Percentiles rank a stretch among this genome's conserved stretches.
Evolutionary conservation across 2,113 vertebrate species (phyloP).

Genomic region (Notothenia coriiceps): DNA sequence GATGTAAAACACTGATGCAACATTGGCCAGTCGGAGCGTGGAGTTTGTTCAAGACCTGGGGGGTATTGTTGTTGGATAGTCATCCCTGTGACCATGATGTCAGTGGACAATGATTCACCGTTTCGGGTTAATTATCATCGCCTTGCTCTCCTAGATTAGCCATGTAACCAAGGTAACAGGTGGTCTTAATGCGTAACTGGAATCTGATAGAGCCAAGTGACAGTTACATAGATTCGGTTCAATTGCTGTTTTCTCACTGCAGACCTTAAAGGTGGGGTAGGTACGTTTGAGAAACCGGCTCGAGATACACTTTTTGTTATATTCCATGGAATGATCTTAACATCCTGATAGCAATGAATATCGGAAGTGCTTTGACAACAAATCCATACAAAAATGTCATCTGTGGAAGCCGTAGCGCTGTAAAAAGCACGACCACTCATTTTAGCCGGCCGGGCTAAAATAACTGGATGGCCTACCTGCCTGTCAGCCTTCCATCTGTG

Average conservation of each 20-base stretch:
- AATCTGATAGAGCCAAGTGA: constrained; percentile 16
- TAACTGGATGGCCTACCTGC: too few species aligned
- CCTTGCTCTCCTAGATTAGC: constrained; percentile 37
- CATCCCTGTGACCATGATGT: constrained; percentile 65
- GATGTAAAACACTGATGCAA: constrained; percentile 46
- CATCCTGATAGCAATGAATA: too few species aligned
- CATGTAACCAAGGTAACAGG: constrained; percentile 59
- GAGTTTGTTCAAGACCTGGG: constrained; percentile 57
- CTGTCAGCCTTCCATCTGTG: too few species aligned
- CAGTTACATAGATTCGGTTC: background rate
- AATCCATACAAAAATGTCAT: too few species aligned
- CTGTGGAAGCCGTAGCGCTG: too few species aligned
- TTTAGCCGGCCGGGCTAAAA: too few species aligned
- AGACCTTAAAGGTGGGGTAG: background rate
- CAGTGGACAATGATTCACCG: constrained; percentile 77
- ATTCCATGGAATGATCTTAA: too few species aligned
- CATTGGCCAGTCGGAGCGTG: constrained; percentile 33
- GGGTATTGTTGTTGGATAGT: constrained; percentile 59
- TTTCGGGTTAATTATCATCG: constrained; percentile 76
- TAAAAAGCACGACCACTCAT: too few species aligned
- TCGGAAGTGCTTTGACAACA: too few species aligned
- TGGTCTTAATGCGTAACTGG: constrained; percentile 64
- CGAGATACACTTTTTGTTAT: too few species aligned
- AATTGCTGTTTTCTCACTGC: background rate
- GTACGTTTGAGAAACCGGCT: too few species aligned